A percentile compares a stretch with the other conserved stretches of the same genome.
These are phyloP conservation scores for Empis livida DNA, from an alignment of 2,888 invertebrate genomes.

Conservation along the genomic window DNA sequence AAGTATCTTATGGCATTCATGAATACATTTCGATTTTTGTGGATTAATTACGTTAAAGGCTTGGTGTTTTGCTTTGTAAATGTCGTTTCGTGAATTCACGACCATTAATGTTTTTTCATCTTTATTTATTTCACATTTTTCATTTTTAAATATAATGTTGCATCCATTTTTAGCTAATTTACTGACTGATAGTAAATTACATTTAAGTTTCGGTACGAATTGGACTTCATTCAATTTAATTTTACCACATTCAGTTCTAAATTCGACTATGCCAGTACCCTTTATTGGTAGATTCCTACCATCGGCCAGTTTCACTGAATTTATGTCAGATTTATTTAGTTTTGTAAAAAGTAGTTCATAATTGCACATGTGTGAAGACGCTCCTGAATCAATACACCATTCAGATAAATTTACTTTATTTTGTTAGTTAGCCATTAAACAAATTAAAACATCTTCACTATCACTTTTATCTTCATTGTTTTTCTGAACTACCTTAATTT, in stretches of 20 bases:
- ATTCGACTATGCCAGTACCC: slow-evolving; percentile 8
- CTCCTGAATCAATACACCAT: slow-evolving; percentile 15
- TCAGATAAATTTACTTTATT: neutral
- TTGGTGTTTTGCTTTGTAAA: slow-evolving; percentile 1
- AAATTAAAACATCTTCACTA: neutral
- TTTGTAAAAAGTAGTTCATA: slow-evolving; percentile 9
- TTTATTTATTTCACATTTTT: slow-evolving; percentile 6
- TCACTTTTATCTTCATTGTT: neutral
- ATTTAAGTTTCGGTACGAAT: slow-evolving; percentile 10
- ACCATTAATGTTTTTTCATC: neutral
- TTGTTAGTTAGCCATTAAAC: neutral
- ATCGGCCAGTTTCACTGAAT: slow-evolving; percentile 10
- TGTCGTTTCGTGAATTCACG: slow-evolving; percentile 1
- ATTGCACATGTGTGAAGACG: slow-evolving; percentile 12
- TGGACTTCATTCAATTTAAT: slow-evolving; percentile 9
- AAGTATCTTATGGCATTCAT: slow-evolving; percentile 12
- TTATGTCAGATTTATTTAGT: slow-evolving; percentile 9
- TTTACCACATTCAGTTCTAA: slow-evolving; percentile 1
- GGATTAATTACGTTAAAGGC: neutral
- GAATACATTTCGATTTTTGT: slow-evolving; percentile 8
- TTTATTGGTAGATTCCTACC: slow-evolving; percentile 8
- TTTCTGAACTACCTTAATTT: neutral
- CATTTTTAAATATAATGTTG: slow-evolving; percentile 6
- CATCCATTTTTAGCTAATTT: slow-evolving; percentile 6
- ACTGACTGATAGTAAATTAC: slow-evolving; percentile 8